Percentiles rank a stretch among this genome's conserved stretches.
phyloP scores from a whole-genome alignment of 2,797 vertebrate genomes.

The Erpetoichthys calabaricus region DNA sequence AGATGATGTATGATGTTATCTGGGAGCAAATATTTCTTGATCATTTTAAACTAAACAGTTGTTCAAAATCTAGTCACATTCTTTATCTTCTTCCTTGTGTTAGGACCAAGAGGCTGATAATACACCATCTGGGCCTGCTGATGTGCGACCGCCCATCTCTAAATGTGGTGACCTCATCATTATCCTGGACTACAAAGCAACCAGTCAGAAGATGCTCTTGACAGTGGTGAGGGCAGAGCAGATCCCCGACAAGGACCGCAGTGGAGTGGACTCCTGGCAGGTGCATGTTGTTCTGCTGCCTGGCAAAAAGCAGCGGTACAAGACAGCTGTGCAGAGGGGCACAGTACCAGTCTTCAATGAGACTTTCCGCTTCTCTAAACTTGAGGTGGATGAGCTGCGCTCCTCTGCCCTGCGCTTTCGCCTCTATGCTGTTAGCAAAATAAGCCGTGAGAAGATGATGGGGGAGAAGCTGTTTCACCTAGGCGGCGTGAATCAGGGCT shows the following conservation, averaged over 20 bases:
- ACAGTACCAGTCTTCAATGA: constrained; percentile 66
- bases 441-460: constrained; percentile 81
- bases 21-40: no score
- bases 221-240: constrained; percentile 60
- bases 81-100: no score
- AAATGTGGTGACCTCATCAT: constrained; percentile 78
- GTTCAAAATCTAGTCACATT: no score
- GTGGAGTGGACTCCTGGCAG: constrained; percentile 77
- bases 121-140: constrained; percentile 20
- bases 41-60: no score
- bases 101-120: constrained; percentile 40
- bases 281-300: constrained; percentile 79
- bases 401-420: constrained; percentile 68
- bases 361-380: constrained; percentile 65
- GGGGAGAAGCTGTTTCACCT: constrained; percentile 74
- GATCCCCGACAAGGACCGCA: constrained; percentile 79
- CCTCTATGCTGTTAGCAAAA: constrained; percentile 71
- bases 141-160: constrained; percentile 51
- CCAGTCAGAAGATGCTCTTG: constrained; percentile 61
- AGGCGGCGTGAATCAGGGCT: constrained; percentile 44
- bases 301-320: constrained; percentile 75
- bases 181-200: constrained; percentile 56
- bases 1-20: no score
- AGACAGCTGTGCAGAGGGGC: constrained; percentile 67
- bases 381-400: constrained; percentile 59